Base-by-base conservation (phyloP, 35 echinoderm and acorn worm species). In the Eucidaris tribuloides region DNA sequence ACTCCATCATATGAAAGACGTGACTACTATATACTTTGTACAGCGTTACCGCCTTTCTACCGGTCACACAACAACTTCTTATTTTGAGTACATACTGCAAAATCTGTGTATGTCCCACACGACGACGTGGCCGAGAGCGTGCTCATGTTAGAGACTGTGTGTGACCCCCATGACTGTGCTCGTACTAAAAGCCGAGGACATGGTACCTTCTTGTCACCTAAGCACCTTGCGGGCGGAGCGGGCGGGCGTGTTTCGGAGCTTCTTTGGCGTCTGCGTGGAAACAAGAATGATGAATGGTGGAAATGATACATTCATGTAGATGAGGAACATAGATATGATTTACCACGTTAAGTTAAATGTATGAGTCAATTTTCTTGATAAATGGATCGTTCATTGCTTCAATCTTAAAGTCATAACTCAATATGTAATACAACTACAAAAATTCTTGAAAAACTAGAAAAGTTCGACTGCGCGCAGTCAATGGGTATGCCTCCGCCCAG, bases 41-140 rank as follows among this genome's bases (percentile, higher is more conserved):
- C n/a, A n/a, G n/a, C n/a, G n/a, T n/a, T n/a, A n/a, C n/a, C n/a
- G n/a, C n/a, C n/a, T n/a, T n/a, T n/a, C n/a, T n/a, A n/a, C n/a
- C n/a, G n/a, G n/a, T n/a, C n/a, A n/a, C n/a, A n/a, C n/a, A n/a
- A n/a, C n/a, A n/a, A n/a, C 61, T 32, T 2, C 32, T 72, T 7
- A 60, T 17, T 23, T 25, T 23, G 11, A 20, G 45, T 63, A 94
- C 92, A 86, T 79, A 94, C 92, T 42, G 86, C 82, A 85, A 94
- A 94, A 45, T 94, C 86, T 32, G 86, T 79, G 57, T 94, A 94
- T 18, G 92, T 81, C 37, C 72, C 49, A 39, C 87, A 89, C 19
- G 77, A 85, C n/a, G 91, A 88, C 27, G 91, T 82, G 38, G 85
- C 80, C 42, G 91, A 93, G 7, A 80, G 18, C 22, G 41, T 88